Evolutionary conservation across 2,888 invertebrate species (phyloP).

Genomic region (Schrankia costaestrigalis): DNA sequence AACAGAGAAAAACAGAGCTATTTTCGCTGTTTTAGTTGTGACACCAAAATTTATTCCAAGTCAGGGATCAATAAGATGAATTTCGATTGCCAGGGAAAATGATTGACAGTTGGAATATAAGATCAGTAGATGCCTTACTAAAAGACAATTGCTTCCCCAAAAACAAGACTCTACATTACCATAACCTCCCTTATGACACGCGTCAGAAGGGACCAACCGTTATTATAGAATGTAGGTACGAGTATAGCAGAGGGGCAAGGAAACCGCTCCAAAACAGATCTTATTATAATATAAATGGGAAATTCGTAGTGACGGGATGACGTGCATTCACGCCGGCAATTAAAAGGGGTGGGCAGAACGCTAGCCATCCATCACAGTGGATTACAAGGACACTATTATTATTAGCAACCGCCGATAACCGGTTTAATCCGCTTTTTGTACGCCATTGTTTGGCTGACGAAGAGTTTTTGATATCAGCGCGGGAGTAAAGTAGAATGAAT

Average conservation of each 20-base stretch:
- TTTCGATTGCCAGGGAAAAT: neutral
- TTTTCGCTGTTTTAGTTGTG: too few relatives aligned
- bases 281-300: slow-evolving; percentile 79
- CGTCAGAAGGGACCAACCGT: slow-evolving; percentile 32
- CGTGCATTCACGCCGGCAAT: slow-evolving; percentile 66
- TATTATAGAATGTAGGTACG: too few relatives aligned
- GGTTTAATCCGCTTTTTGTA: slow-evolving; percentile 67
- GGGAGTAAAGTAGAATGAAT: too few relatives aligned
- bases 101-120: slow-evolving; percentile 11
- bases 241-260: slow-evolving; percentile 26
- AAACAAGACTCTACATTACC: slow-evolving; percentile 25
- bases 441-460: slow-evolving; percentile 46
- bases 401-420: slow-evolving; percentile 68
- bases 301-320: slow-evolving; percentile 64
- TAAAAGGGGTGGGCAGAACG: slow-evolving; percentile 69
- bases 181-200: slow-evolving; percentile 16
- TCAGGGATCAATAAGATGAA: neutral
- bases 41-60: too few relatives aligned
- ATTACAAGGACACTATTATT: slow-evolving; percentile 73
- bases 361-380: slow-evolving; percentile 69
- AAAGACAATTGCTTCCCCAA: slow-evolving; percentile 23
- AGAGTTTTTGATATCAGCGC: slow-evolving; percentile 20
- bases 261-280: slow-evolving; percentile 42
- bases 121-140: slow-evolving; percentile 6
- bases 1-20: too few relatives aligned